Conservation (phyloP, 1,140 invertebrate species). For the Battus philenor region DNA sequence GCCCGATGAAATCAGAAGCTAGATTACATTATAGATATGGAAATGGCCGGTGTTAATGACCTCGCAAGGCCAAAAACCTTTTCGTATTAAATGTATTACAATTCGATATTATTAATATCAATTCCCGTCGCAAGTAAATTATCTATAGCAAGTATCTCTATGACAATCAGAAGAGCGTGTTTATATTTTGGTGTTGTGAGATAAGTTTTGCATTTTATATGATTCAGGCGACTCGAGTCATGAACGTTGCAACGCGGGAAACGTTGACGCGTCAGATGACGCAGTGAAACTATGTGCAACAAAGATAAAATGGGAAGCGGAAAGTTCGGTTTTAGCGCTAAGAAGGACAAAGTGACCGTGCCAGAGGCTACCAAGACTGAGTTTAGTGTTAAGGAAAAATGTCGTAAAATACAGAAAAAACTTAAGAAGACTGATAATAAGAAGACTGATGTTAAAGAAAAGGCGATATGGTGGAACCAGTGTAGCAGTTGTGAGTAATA, state of each 20-base stretch:
- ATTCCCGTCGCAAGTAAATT: conserved; percentile 62
- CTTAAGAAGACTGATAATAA: conserved; percentile 67
- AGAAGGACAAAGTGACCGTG: conserved; percentile 58
- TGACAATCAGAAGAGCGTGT: conserved; percentile 42
- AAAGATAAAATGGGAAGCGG: conserved; percentile 59
- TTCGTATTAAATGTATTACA: conserved; percentile 67
- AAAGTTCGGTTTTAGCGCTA: conserved; percentile 53
- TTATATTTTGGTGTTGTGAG: conserved; percentile 29
- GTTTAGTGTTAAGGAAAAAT: conserved; percentile 71
- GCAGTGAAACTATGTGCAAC: conserved; percentile 28
- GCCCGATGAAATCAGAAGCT: conserved; percentile 54
- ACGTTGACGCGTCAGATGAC: conserved; percentile 31
- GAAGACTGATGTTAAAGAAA: conserved; percentile 64
- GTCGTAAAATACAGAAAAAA: conserved; percentile 65
- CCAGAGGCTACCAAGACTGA: conserved; percentile 55
- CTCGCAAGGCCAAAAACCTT: conserved; percentile 60
- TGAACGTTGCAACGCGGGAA: conserved; percentile 31
- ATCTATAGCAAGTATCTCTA: conserved; percentile 64
- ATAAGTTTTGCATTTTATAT: conserved; percentile 36
- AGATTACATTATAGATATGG: conserved; percentile 65
- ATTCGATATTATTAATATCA: conserved; percentile 63
- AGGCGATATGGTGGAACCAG: conserved; percentile 68
- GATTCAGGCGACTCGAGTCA: conserved; percentile 32
- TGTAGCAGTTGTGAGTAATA: conserved; percentile 64
- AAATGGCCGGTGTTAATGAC: conserved; percentile 58